Conservation (phyloP, 2,888 invertebrate species). For the Psococerastis gibbosa region DNA sequence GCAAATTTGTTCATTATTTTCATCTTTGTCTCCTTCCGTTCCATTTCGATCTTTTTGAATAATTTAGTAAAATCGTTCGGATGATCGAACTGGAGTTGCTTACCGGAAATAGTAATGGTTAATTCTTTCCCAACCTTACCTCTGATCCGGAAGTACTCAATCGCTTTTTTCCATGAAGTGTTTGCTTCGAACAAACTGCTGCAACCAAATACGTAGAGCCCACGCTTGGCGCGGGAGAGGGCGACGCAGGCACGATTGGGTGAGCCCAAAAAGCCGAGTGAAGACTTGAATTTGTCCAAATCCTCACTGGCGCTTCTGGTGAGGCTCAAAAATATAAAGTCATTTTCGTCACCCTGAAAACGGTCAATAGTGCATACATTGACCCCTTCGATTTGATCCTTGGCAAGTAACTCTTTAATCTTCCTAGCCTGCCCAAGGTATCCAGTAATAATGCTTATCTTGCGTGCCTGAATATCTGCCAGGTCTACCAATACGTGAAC, state of each 20-base stretch:
- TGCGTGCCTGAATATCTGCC: not conserved
- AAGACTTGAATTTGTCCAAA: not conserved
- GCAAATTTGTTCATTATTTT: not conserved
- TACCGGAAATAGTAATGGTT: too few relatives aligned
- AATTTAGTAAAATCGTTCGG: not conserved
- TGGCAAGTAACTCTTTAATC: not conserved
- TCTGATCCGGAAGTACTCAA: not conserved
- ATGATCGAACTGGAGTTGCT: not conserved
- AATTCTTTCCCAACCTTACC: not conserved
- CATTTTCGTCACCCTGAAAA: not conserved
- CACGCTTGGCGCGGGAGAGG: not conserved
- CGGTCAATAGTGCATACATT: not conserved
- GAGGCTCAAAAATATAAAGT: constrained; percentile 1
- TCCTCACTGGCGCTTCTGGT: not conserved
- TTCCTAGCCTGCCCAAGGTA: not conserved
- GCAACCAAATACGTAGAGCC: not conserved
- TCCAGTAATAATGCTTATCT: not conserved
- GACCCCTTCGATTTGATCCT: not conserved
- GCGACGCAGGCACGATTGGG: not conserved
- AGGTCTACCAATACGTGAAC: not conserved
- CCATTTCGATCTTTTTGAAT: not conserved
- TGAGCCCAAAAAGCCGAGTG: not conserved
- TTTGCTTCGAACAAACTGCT: not conserved
- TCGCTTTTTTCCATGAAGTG: not conserved
- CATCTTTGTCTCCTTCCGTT: not conserved